A percentile compares a stretch with the other conserved stretches of the same genome.
phyloP scores from a whole-genome alignment of 2,113 vertebrate genomes.

The Chloroceryle aenea region DNA sequence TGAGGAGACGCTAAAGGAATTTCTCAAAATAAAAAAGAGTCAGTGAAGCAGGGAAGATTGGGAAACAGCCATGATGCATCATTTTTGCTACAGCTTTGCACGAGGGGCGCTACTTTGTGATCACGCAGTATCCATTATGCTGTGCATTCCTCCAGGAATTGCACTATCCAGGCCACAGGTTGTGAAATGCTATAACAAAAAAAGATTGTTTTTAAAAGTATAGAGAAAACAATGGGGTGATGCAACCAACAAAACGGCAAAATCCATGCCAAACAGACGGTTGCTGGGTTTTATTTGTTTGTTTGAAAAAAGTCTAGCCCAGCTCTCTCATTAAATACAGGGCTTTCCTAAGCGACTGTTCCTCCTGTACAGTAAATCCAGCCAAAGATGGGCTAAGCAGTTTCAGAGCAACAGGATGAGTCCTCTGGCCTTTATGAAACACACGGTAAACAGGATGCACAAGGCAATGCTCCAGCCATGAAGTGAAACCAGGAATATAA shows the following conservation, averaged over 20 bases:
- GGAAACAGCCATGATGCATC: neutral
- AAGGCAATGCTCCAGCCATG: neutral
- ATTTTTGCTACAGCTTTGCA: neutral
- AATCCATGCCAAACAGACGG: neutral
- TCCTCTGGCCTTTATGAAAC: conserved; percentile 52
- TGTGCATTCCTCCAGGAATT: conserved; percentile 17
- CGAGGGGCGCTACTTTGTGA: neutral
- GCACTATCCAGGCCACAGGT: neutral
- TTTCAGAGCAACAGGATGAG: conserved; percentile 24
- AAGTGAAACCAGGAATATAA: neutral
- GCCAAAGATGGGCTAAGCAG: neutral
- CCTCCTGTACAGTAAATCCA: conserved; percentile 5
- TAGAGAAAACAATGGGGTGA: neutral
- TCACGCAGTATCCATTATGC: neutral
- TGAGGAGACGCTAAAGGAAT: neutral
- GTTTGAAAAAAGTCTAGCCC: neutral
- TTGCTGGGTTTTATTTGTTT: conserved; percentile 32
- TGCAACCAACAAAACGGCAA: neutral
- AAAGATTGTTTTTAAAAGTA: neutral
- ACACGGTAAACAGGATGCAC: neutral
- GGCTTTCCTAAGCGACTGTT: neutral
- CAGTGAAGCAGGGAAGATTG: neutral
- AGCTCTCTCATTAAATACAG: neutral
- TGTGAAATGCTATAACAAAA: neutral
- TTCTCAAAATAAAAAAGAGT: neutral